Conservation (phyloP, 2,888 invertebrate species). For the Euphydryas editha region DNA sequence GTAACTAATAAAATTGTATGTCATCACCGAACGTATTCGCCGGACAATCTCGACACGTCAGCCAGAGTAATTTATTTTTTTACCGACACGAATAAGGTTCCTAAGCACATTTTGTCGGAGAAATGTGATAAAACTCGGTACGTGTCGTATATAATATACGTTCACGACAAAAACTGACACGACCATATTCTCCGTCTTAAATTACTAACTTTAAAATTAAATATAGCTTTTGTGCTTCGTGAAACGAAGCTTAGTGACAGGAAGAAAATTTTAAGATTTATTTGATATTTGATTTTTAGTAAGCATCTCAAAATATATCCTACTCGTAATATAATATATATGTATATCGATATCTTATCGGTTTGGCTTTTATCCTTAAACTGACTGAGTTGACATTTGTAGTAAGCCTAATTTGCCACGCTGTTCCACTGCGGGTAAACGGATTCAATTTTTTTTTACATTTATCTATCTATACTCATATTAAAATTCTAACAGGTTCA, state of each 20-base stretch:
- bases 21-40: constrained; percentile 27
- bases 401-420: too few relatives aligned
- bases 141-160: constrained; percentile 23
- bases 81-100: constrained; percentile 30
- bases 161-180: constrained; percentile 10
- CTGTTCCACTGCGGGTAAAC: too few relatives aligned
- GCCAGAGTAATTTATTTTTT: constrained; percentile 35
- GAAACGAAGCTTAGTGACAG: background rate
- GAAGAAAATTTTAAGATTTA: background rate
- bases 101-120: constrained; percentile 31
- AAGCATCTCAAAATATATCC: too few relatives aligned
- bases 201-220: constrained; percentile 11
- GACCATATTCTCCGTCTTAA: background rate
- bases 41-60: constrained; percentile 32
- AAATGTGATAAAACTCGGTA: constrained; percentile 30
- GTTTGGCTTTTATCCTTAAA: too few relatives aligned
- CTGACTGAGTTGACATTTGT: too few relatives aligned
- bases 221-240: background rate
- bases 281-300: too few relatives aligned
- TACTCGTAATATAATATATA: too few relatives aligned
- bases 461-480: too few relatives aligned
- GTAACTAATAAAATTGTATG: constrained; percentile 29
- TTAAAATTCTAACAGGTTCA: too few relatives aligned
- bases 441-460: too few relatives aligned
- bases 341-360: too few relatives aligned